These are phyloP conservation scores for Rattus norvegicus DNA, from an alignment of 2,113 vertebrate species.

Conservation along the genomic window DNA sequence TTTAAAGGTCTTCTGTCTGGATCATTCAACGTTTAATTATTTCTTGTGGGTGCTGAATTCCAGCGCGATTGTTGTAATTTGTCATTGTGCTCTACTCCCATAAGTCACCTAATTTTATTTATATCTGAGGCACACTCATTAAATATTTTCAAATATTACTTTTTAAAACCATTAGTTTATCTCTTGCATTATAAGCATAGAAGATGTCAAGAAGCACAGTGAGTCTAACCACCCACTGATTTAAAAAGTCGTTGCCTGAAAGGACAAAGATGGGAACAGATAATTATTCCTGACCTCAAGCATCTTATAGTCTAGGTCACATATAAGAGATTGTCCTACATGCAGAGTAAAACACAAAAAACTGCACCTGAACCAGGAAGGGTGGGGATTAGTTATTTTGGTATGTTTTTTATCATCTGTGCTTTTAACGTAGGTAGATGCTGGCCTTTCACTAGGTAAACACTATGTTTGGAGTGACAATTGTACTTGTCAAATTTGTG, in stretches of 20 bases:
- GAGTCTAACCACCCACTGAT: background rate
- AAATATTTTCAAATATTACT: constrained; percentile 60
- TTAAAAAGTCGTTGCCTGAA: background rate
- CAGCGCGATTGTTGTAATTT: constrained; percentile 80
- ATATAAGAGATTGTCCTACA: background rate
- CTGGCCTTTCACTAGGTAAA: background rate
- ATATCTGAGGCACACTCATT: constrained; percentile 61
- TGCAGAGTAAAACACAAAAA: background rate
- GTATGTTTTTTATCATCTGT: background rate
- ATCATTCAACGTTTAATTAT: constrained; percentile 87
- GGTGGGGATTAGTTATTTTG: background rate
- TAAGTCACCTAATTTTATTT: constrained; percentile 71
- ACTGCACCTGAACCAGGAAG: background rate
- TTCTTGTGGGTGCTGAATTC: constrained; percentile 84
- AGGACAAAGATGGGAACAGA: constrained; percentile 5
- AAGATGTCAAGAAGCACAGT: background rate
- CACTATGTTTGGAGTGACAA: background rate
- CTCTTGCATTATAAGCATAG: background rate
- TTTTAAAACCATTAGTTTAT: background rate
- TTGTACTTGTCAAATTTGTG: background rate
- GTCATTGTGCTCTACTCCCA: constrained; percentile 72
- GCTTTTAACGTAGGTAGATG: background rate
- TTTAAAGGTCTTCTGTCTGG: constrained; percentile 90
- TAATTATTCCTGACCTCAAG: background rate
- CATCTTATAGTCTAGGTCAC: background rate